A percentile compares a stretch with the other conserved stretches of the same genome.
Evolutionary conservation across 2,113 vertebrate genomes (phyloP).

Genomic region (Rhinopithecus roxellana): DNA sequence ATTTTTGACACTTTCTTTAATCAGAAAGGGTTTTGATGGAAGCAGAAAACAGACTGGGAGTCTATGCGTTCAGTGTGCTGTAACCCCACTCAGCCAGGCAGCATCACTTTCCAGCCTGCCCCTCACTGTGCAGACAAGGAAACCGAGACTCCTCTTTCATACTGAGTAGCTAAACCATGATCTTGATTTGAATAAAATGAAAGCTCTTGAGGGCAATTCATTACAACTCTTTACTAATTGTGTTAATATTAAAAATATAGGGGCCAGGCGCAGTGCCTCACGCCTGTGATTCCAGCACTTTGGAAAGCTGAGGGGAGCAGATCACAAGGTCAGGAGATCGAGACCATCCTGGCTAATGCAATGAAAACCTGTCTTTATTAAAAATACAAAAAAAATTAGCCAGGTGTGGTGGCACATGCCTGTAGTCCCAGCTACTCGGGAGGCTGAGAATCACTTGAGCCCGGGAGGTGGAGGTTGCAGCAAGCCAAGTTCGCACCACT

Average conservation of each 20-base stretch:
- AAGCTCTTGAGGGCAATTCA: background rate
- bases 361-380: too few species aligned
- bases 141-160: background rate
- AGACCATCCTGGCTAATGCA: too few species aligned
- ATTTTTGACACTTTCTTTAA: constrained; percentile 53
- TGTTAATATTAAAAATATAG: background rate
- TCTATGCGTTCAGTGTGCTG: rapidly evolving
- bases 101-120: background rate
- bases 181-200: background rate
- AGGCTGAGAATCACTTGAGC: too few species aligned
- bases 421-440: too few species aligned
- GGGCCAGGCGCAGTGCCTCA: too few species aligned
- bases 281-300: too few species aligned
- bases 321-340: too few species aligned
- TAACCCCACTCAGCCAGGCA: background rate
- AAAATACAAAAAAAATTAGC: too few species aligned
- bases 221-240: background rate
- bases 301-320: too few species aligned
- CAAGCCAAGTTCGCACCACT: too few species aligned
- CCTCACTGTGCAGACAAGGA: background rate
- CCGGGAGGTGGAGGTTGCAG: too few species aligned
- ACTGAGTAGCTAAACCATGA: background rate
- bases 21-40: constrained; percentile 10
- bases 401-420: too few species aligned
- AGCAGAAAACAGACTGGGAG: background rate